Conservation (phyloP, 2,888 invertebrate species). For the Deilephila porcellus region DNA sequence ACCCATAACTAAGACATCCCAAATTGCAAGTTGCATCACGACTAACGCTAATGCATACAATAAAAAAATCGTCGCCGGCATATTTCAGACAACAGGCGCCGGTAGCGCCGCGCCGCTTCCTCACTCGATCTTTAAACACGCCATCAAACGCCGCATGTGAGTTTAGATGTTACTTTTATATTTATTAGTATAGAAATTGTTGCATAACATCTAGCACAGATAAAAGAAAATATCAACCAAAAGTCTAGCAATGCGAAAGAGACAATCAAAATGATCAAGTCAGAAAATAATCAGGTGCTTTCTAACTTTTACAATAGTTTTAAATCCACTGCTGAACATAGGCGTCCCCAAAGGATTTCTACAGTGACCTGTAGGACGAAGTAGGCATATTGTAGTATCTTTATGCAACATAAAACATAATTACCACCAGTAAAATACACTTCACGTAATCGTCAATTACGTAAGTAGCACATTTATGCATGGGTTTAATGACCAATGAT, state of each 20-base stretch:
- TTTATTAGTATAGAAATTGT: not conserved
- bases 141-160: constrained; percentile 15
- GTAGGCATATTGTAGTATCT: too few relatives aligned
- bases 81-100: not conserved
- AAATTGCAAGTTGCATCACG: constrained; percentile 17
- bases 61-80: constrained; percentile 15
- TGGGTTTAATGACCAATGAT: too few relatives aligned
- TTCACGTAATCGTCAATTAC: too few relatives aligned
- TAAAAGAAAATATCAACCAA: not conserved
- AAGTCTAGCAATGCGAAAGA: not conserved
- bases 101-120: constrained; percentile 8
- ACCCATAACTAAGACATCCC: constrained; percentile 21
- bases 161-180: not conserved
- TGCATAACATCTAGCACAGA: not conserved
- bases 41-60: constrained; percentile 8
- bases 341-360: too few relatives aligned
- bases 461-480: too few relatives aligned
- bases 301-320: too few relatives aligned
- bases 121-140: constrained; percentile 1
- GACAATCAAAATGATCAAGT: too few relatives aligned
- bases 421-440: too few relatives aligned
- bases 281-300: too few relatives aligned
- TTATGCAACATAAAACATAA: too few relatives aligned
- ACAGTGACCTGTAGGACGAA: too few relatives aligned
- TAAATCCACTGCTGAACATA: too few relatives aligned